Conservation (phyloP, 2,888 invertebrate genomes). For the Tenthredo amoena region DNA sequence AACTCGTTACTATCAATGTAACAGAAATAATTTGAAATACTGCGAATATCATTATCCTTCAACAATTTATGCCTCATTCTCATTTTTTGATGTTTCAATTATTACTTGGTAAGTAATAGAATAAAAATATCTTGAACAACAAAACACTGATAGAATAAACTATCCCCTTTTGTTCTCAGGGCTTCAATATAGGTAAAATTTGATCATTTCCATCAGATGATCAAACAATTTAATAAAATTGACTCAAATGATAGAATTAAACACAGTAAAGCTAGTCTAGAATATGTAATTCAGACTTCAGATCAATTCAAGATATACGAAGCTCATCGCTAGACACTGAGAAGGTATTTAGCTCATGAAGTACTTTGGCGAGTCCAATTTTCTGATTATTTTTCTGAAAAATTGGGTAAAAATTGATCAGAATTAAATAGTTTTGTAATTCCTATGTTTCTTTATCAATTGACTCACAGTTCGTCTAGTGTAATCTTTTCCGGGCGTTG, state of each 20-base stretch:
- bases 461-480: slow-evolving; percentile 1
- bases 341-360: slow-evolving; percentile 28
- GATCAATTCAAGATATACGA: not conserved
- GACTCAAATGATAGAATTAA: not conserved
- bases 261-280: too few species aligned
- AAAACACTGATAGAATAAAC: not conserved
- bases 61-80: not conserved
- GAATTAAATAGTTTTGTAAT: not conserved
- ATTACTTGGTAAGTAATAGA: not conserved
- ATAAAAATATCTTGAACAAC: not conserved
- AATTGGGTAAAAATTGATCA: not conserved
- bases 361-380: not conserved
- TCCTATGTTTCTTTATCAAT: not conserved
- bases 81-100: not conserved
- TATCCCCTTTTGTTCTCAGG: not conserved
- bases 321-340: slow-evolving; percentile 13
- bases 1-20: slow-evolving; percentile 4
- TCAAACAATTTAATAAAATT: not conserved
- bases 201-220: not conserved
- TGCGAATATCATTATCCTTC: not conserved
- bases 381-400: not conserved
- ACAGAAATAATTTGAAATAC: not conserved
- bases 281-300: not conserved
- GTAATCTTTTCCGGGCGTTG: not conserved
- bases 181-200: not conserved